Conservation (phyloP, 2,113 vertebrate species). For the Hippolais icterina region DNA sequence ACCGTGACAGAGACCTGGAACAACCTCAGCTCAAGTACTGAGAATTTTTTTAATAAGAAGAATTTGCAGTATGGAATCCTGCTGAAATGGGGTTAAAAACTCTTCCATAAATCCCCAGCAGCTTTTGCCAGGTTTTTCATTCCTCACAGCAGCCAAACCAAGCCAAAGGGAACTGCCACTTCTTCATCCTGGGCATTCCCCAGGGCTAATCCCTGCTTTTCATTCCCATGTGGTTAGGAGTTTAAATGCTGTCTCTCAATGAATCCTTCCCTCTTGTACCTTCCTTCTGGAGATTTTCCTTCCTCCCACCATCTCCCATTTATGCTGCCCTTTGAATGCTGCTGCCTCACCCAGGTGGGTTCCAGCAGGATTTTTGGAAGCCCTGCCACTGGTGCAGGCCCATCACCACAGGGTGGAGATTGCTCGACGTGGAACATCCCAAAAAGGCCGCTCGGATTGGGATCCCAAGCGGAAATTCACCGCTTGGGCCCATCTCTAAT, state of each 20-base stretch:
- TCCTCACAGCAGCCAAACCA: not conserved
- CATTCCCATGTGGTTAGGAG: not conserved
- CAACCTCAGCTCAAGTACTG: not conserved
- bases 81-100: not conserved
- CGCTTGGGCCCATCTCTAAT: not conserved
- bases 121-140: not conserved
- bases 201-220: not conserved
- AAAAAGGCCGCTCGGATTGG: rapidly evolving
- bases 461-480: not conserved
- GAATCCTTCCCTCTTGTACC: not conserved
- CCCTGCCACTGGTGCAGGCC: not conserved
- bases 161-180: not conserved
- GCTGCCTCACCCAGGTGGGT: too few species aligned
- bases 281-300: not conserved
- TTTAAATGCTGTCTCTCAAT: not conserved
- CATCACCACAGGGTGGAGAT: not conserved
- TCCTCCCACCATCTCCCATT: not conserved
- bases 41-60: not conserved
- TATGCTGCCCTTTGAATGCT: not conserved
- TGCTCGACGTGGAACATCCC: not conserved
- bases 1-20: rapidly evolving
- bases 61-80: not conserved
- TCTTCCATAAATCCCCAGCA: not conserved
- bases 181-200: not conserved
- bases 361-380: not conserved